Conservation (phyloP, 2,113 vertebrate genomes). For the Dolichallabes microphthalmus region DNA sequence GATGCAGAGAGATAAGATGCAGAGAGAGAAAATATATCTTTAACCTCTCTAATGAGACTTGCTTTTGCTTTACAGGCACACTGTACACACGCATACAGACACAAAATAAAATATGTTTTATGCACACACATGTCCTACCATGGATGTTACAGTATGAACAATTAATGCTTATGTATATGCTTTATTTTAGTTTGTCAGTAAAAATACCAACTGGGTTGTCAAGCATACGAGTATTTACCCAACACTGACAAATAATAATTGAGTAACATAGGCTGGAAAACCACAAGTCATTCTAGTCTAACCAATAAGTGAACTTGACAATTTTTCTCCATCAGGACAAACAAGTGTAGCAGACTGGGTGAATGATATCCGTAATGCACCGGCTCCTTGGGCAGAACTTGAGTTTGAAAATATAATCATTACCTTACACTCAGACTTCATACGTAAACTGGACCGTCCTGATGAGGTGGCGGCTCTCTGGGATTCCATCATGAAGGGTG, state of each 20-base stretch:
- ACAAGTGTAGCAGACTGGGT: conserved; percentile 52
- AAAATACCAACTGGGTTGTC: not conserved
- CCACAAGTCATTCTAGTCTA: not conserved
- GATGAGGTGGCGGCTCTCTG: conserved; percentile 72
- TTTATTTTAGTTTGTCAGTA: not conserved
- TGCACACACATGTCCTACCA: no score
- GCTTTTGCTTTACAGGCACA: no score
- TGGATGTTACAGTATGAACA: not conserved
- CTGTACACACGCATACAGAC: no score
- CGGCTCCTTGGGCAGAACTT: conserved; percentile 78
- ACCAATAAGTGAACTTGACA: not conserved
- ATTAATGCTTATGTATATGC: not conserved
- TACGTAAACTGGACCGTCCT: conserved; percentile 64
- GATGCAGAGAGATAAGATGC: no score
- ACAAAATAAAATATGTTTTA: no score
- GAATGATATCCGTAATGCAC: conserved; percentile 49
- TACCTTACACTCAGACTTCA: conserved; percentile 68
- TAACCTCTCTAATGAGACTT: no score
- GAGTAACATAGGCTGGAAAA: not conserved
- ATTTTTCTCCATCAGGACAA: conserved; percentile 30
- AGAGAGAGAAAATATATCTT: no score
- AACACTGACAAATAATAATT: not conserved
- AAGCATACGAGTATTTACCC: no score
- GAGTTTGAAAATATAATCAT: conserved; percentile 80
- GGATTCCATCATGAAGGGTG: conserved; percentile 72